A percentile compares a stretch with the other conserved stretches of the same genome.
phyloP scores from a whole-genome alignment of 2,797 vertebrate genomes.

The Pterois miles region DNA sequence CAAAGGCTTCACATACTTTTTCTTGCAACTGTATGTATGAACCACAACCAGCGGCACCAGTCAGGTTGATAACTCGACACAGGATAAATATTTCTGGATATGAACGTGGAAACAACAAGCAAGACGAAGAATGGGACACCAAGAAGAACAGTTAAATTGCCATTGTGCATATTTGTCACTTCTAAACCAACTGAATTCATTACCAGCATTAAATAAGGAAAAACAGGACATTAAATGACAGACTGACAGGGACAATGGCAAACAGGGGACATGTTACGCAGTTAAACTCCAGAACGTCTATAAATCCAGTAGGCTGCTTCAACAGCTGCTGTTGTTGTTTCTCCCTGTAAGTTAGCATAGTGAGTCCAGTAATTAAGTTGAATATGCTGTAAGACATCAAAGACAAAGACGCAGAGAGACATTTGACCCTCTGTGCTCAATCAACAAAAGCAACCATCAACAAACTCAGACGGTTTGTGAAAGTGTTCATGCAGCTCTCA shows the following conservation, averaged over 20 bases:
- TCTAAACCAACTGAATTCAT: background rate
- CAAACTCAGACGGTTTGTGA: background rate
- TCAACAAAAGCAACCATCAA: conserved; percentile 21
- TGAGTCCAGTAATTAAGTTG: conserved; percentile 26
- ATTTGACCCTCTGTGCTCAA: conserved; percentile 15
- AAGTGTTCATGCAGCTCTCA: conserved; percentile 27
- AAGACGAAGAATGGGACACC: background rate
- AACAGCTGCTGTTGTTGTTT: conserved; percentile 39
- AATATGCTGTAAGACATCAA: conserved; percentile 6
- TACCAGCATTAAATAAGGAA: background rate
- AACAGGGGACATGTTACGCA: background rate
- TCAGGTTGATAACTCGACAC: background rate
- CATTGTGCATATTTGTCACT: background rate
- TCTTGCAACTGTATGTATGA: background rate
- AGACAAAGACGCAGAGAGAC: conserved; percentile 9
- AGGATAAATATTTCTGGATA: background rate
- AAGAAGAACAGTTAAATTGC: background rate
- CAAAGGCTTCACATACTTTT: too few relatives aligned
- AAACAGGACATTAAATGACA: conserved; percentile 1
- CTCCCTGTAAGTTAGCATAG: conserved; percentile 26
- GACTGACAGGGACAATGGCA: background rate
- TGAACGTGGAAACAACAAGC: conserved; percentile 13
- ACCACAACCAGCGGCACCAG: background rate
- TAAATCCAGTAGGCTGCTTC: conserved; percentile 12
- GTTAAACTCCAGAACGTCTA: conserved; percentile 14